Evolutionary conservation across 1,140 invertebrate species (phyloP).

Genomic region (Limonius californicus): DNA sequence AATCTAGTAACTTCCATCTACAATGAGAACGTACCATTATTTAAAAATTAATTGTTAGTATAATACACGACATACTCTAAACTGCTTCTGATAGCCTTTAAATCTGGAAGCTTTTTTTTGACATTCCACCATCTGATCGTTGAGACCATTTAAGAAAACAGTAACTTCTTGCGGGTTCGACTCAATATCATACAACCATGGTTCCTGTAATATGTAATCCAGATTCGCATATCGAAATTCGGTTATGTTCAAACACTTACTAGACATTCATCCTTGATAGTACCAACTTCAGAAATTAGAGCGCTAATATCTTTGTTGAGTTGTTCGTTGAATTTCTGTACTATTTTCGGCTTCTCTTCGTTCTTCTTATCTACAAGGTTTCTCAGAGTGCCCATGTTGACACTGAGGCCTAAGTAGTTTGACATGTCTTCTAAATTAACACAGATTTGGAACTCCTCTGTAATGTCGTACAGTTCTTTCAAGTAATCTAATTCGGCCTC

Average conservation of each 20-base stretch:
- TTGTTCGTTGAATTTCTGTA: conserved; percentile 55
- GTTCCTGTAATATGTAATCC: no score
- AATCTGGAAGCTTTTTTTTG: conserved; percentile 64
- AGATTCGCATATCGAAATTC: conserved; percentile 31
- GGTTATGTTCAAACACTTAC: conserved; percentile 51
- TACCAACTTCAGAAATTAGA: conserved; percentile 62
- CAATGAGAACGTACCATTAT: no score
- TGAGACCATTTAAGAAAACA: conserved; percentile 58
- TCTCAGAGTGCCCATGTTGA: conserved; percentile 49
- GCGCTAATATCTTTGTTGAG: conserved; percentile 60
- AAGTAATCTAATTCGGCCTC: conserved; percentile 63
- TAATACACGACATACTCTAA: conserved; percentile 52
- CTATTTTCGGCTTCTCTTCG: conserved; percentile 53
- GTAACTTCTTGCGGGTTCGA: conserved; percentile 63
- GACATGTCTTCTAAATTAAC: conserved; percentile 42
- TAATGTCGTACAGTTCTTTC: conserved; percentile 69
- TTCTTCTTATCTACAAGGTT: conserved; percentile 54
- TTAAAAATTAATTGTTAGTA: no score
- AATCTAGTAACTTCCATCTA: conserved; percentile 73
- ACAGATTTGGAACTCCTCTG: conserved; percentile 65
- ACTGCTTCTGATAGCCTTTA: conserved; percentile 64
- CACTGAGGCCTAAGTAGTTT: conserved; percentile 45
- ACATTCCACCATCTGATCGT: conserved; percentile 57
- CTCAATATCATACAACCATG: conserved; percentile 67
- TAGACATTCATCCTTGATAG: conserved; percentile 59